Evolutionary conservation across 2,888 invertebrate genomes (phyloP), one percentile per base, ranked within the genome.

Genomic region (Notocelia uddmanniana): DNA sequence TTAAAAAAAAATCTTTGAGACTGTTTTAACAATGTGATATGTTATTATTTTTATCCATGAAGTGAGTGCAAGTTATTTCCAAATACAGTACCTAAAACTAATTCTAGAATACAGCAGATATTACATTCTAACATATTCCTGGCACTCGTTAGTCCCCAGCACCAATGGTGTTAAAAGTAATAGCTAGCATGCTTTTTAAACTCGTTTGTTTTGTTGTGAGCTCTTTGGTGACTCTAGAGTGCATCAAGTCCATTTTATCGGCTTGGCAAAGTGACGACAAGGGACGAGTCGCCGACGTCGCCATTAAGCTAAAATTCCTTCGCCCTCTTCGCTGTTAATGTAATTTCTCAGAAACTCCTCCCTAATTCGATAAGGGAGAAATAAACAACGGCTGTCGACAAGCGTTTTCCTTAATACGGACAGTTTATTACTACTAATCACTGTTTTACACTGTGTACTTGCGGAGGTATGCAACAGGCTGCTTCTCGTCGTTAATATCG

Each of bases 291-390:
- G 79, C 75, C 77, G 78, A 80, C 80, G 79, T 78, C 75, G 76
- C 83, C 84, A 85, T 88, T 87, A 85, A 83, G 82, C 85, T 84
- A 83, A 84, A 80, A 83, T 81, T 84, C 81, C 76, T 76, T 78
- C 79, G 77, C 79, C 82, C 83, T 82, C 83, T 84, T 81, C 80
- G 77, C 82, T 82, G 84, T 81, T 88, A 86, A 88, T 87, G 85
- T 85, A 84, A 88, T 88, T 85, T 85, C 83, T 79, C 78, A 76
- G 80, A 80, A 88, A 87, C 83, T 86, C 84, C 80, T 74, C 78
- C 81, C 79, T 86, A 87, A 88, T 85, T 86, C 83, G 82, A 85
- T 86, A 82, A 85, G 80, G 80, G 76, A 77, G 80, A 79, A 82
- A 85, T 83, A 85, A 85, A 86, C 84, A 86, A 81, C 81, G 78